Conservation (phyloP, 2,888 invertebrate species). For the Acleris literana region DNA sequence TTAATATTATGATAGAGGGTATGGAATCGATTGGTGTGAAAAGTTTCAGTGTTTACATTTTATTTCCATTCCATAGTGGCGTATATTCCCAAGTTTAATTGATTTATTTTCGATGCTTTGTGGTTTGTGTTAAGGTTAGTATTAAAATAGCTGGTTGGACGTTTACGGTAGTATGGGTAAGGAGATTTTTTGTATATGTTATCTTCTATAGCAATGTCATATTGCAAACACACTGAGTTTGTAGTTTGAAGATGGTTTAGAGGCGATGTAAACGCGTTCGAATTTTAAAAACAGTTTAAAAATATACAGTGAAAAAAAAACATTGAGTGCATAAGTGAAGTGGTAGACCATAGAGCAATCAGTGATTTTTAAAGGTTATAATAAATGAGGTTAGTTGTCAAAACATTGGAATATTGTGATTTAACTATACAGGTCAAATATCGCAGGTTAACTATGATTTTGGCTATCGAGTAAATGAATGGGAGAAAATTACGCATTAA, state of each 20-base stretch:
- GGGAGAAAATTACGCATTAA: too few relatives aligned
- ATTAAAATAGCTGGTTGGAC: conserved; percentile 41
- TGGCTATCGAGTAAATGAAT: too few relatives aligned
- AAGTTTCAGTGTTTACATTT: conserved; percentile 73
- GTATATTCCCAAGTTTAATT: conserved; percentile 39
- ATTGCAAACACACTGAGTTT: conserved; percentile 68
- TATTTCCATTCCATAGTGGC: conserved; percentile 43
- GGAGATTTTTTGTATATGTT: conserved; percentile 59
- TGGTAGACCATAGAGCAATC: conserved; percentile 1
- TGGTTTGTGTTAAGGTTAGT: conserved; percentile 34
- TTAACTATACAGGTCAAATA: too few relatives aligned
- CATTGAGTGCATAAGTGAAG: conserved; percentile 17
- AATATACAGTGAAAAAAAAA: conserved; percentile 15
- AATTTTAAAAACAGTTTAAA: conserved; percentile 24
- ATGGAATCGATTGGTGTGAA: conserved; percentile 47
- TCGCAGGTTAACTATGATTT: too few relatives aligned
- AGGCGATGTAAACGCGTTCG: conserved; percentile 34
- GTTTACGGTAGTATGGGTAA: conserved; percentile 44
- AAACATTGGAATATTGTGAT: conserved; percentile 3
- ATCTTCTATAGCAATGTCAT: conserved; percentile 79
- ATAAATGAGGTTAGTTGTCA: conserved; percentile 5
- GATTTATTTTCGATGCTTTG: conserved; percentile 44
- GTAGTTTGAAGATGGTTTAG: conserved; percentile 47
- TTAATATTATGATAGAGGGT: conserved; percentile 39
- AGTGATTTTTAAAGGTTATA: not conserved